phyloP scores from a whole-genome alignment of 2,888 invertebrate species.

The Rotaria magnacalcarata region DNA sequence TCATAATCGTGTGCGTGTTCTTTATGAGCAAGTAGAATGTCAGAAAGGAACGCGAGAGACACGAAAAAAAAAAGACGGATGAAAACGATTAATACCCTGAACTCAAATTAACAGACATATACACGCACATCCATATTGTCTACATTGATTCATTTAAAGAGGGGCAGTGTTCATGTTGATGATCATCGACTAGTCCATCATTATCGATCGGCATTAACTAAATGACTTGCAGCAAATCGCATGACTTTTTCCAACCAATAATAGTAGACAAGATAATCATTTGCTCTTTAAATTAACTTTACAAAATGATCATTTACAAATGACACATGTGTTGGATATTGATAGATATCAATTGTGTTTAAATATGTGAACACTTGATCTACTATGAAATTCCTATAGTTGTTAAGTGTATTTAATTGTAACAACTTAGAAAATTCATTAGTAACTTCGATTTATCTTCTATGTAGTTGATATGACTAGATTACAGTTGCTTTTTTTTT shows the following conservation, averaged over 20 bases:
- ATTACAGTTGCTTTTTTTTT: too few relatives aligned
- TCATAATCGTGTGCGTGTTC: conserved; percentile 16
- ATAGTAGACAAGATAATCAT: not conserved
- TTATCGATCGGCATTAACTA: conserved; percentile 6
- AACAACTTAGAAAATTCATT: too few relatives aligned
- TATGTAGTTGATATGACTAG: too few relatives aligned
- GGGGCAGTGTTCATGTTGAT: conserved; percentile 2
- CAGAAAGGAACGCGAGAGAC: not conserved
- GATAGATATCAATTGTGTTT: too few relatives aligned
- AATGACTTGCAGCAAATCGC: conserved; percentile 1
- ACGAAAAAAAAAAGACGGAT: not conserved
- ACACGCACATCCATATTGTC: conserved; percentile 26
- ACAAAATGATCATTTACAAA: not conserved
- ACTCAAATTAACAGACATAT: conserved; percentile 24
- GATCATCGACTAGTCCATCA: conserved; percentile 5
- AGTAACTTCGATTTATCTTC: too few relatives aligned
- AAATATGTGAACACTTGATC: too few relatives aligned
- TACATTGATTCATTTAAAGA: not conserved
- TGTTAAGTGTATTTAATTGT: too few relatives aligned
- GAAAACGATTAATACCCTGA: not conserved
- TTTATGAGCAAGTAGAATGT: conserved; percentile 14
- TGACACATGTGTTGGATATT: too few relatives aligned
- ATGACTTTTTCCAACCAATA: conserved; percentile 6
- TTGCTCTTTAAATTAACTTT: not conserved
- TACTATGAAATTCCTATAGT: too few relatives aligned